Evolutionary conservation across 2,113 vertebrate species (phyloP).

Genomic region (Psittacus erithacus): DNA sequence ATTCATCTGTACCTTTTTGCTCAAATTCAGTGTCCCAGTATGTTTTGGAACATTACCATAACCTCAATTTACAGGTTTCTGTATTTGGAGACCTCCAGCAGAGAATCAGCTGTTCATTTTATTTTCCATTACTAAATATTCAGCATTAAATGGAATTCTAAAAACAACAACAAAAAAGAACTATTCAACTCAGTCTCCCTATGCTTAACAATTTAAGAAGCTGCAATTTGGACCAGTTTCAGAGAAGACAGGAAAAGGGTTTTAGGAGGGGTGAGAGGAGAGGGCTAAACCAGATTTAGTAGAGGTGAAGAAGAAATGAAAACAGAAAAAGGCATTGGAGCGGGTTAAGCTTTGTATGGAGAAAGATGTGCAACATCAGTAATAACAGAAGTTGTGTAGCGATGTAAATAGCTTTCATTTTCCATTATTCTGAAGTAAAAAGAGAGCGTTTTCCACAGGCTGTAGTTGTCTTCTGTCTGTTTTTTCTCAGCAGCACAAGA

Average conservation of each 20-base stretch:
- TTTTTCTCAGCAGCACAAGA: background rate
- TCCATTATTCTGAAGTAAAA: background rate
- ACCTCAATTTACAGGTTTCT: background rate
- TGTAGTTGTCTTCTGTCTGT: background rate
- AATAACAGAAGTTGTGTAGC: background rate
- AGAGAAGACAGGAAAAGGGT: background rate
- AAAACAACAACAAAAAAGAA: background rate
- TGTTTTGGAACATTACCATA: background rate
- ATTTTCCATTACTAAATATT: background rate
- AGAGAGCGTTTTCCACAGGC: background rate
- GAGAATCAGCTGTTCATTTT: background rate
- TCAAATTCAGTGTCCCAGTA: background rate
- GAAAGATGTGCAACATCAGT: background rate
- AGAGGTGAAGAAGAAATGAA: background rate
- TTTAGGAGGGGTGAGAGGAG: background rate
- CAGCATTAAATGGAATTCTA: background rate
- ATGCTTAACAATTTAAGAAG: background rate
- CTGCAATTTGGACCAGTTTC: background rate
- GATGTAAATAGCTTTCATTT: background rate
- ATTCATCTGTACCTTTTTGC: background rate
- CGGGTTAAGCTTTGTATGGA: background rate
- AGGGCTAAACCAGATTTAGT: background rate
- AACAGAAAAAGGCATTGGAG: background rate
- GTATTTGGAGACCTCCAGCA: background rate
- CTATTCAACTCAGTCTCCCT: background rate